Base-by-base conservation (phyloP, 1,140 invertebrate species). In the Drosophila miranda region DNA sequence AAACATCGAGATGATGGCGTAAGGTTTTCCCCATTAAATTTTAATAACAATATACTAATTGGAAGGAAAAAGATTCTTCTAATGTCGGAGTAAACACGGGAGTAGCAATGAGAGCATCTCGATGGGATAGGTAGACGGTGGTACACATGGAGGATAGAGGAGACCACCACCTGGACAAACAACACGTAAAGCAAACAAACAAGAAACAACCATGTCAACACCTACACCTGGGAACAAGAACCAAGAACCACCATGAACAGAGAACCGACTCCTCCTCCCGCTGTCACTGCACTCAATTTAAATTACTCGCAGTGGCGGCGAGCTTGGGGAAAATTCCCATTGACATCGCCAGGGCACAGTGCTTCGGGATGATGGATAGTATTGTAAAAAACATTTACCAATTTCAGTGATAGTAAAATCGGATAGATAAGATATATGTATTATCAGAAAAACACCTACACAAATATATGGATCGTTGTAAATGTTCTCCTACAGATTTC, bases 281-380 rank as follows among this genome's bases (percentile, higher is more conserved):
- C 75, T 78, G 80, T 84, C 80, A 76, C 70, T 84, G 80, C 71
- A 80, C 80, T 83, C 80, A 72, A 79, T 79, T 84, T 60, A 79
- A 83, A 83, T 83, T 79, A 84, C 71, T 78, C 58, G 48, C 52
- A 55, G 54, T 41, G 71, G 50, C 46, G 73, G 75, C 63, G 77
- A 76, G 59, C 53, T 64, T 52, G 64, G 59, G 54, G 53, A 19
- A 69, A 77, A 82, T 82, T 67, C 42, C 66, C 46, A 38, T 21
- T 42, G 57, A 62, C 57, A 38, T 38, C 4, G 34, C 13, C 34
- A 38, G 46, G 34, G 34, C 19, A 55, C 46, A 14, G 61, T 67
- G 28, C 34, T 52, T 14, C n/a, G 19, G 28, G 8, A n/a, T 4
- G 21, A 13, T 16, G 16, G 16, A 16, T 6, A 14, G 21, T 41